Conservation (phyloP, 2,113 vertebrate species). For the Recurvirostra avosetta region DNA sequence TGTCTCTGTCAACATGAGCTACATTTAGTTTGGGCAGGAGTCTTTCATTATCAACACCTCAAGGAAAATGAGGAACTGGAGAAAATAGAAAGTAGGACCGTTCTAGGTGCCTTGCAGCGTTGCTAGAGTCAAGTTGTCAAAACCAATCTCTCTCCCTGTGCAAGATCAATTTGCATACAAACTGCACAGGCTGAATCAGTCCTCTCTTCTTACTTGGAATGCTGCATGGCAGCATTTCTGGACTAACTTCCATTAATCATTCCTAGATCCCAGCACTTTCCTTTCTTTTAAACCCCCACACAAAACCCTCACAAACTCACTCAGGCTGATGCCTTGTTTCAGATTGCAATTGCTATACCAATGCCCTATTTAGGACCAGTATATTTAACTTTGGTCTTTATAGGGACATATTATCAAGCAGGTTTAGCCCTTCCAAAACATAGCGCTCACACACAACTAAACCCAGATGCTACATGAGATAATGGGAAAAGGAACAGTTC, state of each 20-base stretch:
- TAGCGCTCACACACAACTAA: not conserved
- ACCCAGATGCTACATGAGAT: not conserved
- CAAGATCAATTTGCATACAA: conserved; percentile 45
- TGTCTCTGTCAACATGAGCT: conserved; percentile 1
- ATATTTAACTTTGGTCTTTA: not conserved
- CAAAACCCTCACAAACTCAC: not conserved
- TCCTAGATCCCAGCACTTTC: not conserved
- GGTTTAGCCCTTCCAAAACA: not conserved
- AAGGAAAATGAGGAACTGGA: not conserved
- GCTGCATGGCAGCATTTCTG: not conserved
- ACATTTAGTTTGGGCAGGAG: not conserved
- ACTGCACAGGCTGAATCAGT: conserved; percentile 26
- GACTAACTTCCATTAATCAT: conserved; percentile 40
- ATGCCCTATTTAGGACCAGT: not conserved
- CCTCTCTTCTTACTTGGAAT: not conserved
- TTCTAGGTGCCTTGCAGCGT: conserved; percentile 39
- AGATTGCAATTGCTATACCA: not conserved
- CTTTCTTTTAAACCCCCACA: not conserved
- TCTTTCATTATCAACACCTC: conserved; percentile 32
- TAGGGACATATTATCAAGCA: not conserved
- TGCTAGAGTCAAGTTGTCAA: conserved; percentile 39
- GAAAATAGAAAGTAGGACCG: not conserved
- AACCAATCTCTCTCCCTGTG: conserved; percentile 29
- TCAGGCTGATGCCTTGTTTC: not conserved
- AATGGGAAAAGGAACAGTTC: not conserved